Evolutionary conservation across 2,113 vertebrate species (phyloP).

Genomic region (Dicaeum eximium): DNA sequence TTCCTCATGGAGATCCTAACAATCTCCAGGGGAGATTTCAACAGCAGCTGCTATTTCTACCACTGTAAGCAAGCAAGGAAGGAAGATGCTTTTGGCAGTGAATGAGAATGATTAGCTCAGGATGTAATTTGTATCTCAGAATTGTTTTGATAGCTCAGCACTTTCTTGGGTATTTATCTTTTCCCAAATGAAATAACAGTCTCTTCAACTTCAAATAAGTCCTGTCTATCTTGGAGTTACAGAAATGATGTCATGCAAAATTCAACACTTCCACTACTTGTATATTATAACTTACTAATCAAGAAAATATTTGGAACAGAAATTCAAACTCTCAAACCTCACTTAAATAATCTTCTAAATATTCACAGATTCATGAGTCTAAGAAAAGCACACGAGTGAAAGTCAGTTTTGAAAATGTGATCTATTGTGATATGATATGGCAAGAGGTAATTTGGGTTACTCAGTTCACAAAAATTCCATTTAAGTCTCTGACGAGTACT

Average conservation of each 20-base stretch:
- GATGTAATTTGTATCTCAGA: constrained; percentile 62
- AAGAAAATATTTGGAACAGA: constrained; percentile 35
- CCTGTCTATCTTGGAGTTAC: constrained; percentile 39
- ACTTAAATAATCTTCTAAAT: constrained; percentile 10
- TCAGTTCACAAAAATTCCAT: neutral
- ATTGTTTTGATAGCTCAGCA: constrained; percentile 62
- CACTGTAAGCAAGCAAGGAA: constrained; percentile 44
- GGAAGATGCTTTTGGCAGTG: constrained; percentile 54
- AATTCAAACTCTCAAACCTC: neutral
- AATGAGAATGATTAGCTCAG: constrained; percentile 57
- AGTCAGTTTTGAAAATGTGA: neutral
- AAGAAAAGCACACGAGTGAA: neutral
- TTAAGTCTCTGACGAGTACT: neutral
- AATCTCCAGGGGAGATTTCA: constrained; percentile 61
- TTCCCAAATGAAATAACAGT: constrained; percentile 44
- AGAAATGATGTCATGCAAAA: constrained; percentile 34
- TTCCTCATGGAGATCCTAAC: constrained; percentile 12
- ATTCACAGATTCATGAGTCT: neutral
- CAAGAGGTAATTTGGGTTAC: neutral
- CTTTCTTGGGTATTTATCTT: constrained; percentile 58
- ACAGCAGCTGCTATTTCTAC: constrained; percentile 59
- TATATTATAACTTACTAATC: constrained; percentile 18
- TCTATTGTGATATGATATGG: neutral
- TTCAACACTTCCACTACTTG: neutral
- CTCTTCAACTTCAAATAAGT: constrained; percentile 58